Conservation (phyloP, 1,140 invertebrate genomes). For the Euwallacea similis region DNA sequence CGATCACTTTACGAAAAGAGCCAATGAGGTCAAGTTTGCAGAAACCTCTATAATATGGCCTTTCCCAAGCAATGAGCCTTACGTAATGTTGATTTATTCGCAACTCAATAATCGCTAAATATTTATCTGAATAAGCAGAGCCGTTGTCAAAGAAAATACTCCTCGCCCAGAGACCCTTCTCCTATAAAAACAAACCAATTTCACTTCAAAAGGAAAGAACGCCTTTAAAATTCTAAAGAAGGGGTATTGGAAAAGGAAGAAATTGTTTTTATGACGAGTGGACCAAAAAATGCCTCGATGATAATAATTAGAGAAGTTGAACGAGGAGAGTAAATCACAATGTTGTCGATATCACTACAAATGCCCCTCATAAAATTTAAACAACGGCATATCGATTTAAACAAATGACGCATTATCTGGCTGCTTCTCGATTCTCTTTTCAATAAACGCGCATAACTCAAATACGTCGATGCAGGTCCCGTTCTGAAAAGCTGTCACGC, state of each 20-base stretch:
- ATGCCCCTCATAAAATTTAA: slow-evolving; percentile 10
- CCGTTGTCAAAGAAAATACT: slow-evolving; percentile 3
- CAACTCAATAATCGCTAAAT: no score
- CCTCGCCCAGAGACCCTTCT: not conserved
- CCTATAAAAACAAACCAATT: slow-evolving; percentile 10
- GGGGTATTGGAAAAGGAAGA: not conserved
- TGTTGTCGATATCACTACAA: slow-evolving; percentile 5
- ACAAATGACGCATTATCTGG: slow-evolving; percentile 21
- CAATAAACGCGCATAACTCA: slow-evolving; percentile 27
- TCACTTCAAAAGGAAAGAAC: not conserved
- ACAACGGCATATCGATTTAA: slow-evolving; percentile 20
- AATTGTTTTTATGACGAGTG: not conserved
- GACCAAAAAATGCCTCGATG: not conserved
- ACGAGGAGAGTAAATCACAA: not conserved
- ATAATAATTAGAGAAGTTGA: not conserved
- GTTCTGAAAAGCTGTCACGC: slow-evolving; percentile 28
- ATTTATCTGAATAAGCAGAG: not conserved
- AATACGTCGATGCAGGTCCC: slow-evolving; percentile 24
- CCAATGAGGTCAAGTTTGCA: no score
- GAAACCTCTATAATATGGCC: no score
- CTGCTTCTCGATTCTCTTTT: slow-evolving; percentile 18
- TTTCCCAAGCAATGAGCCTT: no score
- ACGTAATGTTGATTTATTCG: no score
- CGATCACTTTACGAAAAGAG: no score
- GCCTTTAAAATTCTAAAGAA: slow-evolving; percentile 3